Evolutionary conservation across 2,888 invertebrate species (phyloP), one percentile per base, ranked within the genome.

Genomic region (Idaea biselata): DNA sequence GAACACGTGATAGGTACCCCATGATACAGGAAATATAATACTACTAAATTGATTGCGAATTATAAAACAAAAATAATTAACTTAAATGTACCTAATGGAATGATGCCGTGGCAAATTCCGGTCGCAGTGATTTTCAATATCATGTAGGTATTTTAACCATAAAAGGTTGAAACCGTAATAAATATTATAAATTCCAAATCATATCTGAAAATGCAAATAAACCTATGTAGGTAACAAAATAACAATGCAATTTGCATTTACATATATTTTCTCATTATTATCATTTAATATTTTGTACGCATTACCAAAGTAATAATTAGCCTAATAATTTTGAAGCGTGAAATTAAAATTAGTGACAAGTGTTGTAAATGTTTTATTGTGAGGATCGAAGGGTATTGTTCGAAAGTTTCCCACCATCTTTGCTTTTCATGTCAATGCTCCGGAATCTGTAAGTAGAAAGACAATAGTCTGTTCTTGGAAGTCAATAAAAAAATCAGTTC

Each of bases 271-370:
- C 44, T 44, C 44, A 44, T 44, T 44, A 44, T 44, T 44, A 44
- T 44, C 7, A 44, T 44, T 44, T 44, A 6, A 14, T 44, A 14
- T 44, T 25, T 25, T 3, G 25, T 44, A 44, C 44, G 44, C 44
- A 44, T 44, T 44, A 44, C 44, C 11, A 44, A 25, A 44, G 44
- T 44, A 14, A 8, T 44, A 44, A 44, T 44, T 44, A 44, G 14
- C 44, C 44, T 44, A 44, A 44, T 44, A 44, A 44, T 44, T 44
- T 44, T 44, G 44, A 44, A 44, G 44, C 44, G 44, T 44, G 14
- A 44, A 44, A 44, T 44, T 44, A 44, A 44, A 44, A 44, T 44
- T 44, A 44, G 44, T 44, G 44, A 44, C 44, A 44, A 44, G 44
- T 44, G 44, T 44, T 14, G 14, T 44, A 44, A 44, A 44, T 44